Conservation (phyloP, 2,797 vertebrate species). For the Hippopotamyrus pictus region DNA sequence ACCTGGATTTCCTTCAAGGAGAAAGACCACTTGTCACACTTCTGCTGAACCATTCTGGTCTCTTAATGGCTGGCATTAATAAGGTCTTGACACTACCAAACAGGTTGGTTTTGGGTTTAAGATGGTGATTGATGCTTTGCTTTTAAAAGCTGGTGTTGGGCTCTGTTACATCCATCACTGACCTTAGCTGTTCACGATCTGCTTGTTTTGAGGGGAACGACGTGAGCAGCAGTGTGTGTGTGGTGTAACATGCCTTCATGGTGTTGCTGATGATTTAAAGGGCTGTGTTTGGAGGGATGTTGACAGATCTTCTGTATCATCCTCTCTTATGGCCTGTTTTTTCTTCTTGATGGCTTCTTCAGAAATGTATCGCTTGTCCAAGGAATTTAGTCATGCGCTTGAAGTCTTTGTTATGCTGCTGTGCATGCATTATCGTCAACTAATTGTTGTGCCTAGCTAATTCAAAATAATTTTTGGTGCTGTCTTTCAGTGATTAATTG, state of each 20-base stretch:
- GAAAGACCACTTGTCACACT: background rate
- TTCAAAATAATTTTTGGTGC: background rate
- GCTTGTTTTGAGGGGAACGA: background rate
- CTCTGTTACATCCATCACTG: background rate
- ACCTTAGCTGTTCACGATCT: background rate
- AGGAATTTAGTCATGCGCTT: background rate
- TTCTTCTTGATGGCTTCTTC: background rate
- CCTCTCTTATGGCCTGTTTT: background rate
- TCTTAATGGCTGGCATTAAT: background rate
- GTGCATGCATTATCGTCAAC: background rate
- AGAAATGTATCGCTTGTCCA: background rate
- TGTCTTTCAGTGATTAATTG: background rate
- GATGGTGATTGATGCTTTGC: background rate
- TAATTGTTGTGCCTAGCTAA: background rate
- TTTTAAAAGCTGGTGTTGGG: background rate
- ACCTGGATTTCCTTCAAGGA: background rate
- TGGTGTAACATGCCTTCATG: background rate
- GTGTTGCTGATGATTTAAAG: background rate
- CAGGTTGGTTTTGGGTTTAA: background rate
- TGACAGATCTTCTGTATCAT: background rate
- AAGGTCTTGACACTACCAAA: background rate
- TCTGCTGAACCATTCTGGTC: background rate
- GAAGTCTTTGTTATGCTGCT: background rate
- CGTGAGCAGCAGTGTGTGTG: background rate
- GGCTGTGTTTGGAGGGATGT: background rate